These are phyloP conservation scores for Oligia latruncula DNA, from an alignment of 2,888 invertebrate genomes.

Conservation along the genomic window DNA sequence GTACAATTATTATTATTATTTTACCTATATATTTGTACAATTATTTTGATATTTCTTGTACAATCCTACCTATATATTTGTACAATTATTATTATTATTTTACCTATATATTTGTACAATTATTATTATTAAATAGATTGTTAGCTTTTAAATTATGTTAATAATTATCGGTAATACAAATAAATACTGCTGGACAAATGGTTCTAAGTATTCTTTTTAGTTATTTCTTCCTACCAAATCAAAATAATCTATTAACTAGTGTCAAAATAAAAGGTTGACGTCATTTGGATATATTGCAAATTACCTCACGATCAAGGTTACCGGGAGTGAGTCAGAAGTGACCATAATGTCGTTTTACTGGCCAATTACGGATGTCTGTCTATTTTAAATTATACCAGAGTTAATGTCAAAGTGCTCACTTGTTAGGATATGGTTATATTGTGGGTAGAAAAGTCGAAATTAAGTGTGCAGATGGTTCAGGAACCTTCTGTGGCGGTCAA, in stretches of 20 bases:
- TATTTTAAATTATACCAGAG: slow-evolving; percentile 31
- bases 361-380: slow-evolving; percentile 49
- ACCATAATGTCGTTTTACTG: slow-evolving; percentile 23
- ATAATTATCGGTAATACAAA: not conserved
- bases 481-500: not conserved
- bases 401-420: slow-evolving; percentile 32
- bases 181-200: not conserved
- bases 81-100: too few relatives aligned
- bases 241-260: slow-evolving; percentile 17
- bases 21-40: too few relatives aligned
- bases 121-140: too few relatives aligned
- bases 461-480: not conserved
- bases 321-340: slow-evolving; percentile 55
- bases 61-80: too few relatives aligned
- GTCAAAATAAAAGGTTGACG: slow-evolving; percentile 44
- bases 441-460: slow-evolving; percentile 32
- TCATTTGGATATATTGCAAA: slow-evolving; percentile 47
- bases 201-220: not conserved
- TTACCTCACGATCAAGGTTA: slow-evolving; percentile 56
- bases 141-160: not conserved
- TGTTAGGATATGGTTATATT: not conserved
- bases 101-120: too few relatives aligned
- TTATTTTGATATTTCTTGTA: too few relatives aligned
- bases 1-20: too few relatives aligned
- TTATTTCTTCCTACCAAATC: slow-evolving; percentile 5